Conservation (phyloP, 2,113 vertebrate species). For the Nothocercus julius region DNA sequence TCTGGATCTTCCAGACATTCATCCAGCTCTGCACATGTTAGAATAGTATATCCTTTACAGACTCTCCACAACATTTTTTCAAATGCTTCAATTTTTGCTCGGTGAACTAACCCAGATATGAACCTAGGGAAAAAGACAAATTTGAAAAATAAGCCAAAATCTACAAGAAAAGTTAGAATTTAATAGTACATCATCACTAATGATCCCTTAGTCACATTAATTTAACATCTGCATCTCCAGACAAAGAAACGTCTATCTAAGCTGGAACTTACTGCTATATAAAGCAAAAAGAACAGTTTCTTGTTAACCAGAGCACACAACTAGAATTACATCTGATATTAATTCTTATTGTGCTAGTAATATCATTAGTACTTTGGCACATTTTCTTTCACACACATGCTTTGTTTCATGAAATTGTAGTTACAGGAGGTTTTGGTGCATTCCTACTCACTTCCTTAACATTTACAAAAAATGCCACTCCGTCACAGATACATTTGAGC, state of each 20-base stretch:
- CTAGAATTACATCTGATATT: not conserved
- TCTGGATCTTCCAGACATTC: conserved; percentile 88
- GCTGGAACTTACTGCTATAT: not conserved
- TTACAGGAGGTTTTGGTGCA: not conserved
- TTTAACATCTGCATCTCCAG: not conserved
- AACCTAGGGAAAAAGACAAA: conserved; percentile 77
- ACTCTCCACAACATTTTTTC: conserved; percentile 96
- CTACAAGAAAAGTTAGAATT: not conserved
- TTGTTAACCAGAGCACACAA: not conserved
- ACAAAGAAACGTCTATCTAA: not conserved
- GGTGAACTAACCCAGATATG: conserved; percentile 90
- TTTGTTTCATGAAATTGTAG: not conserved
- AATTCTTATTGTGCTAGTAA: not conserved
- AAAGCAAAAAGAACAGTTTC: not conserved
- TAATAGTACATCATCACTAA: not conserved
- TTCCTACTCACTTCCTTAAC: not conserved
- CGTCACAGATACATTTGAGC: not conserved
- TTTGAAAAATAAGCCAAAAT: not conserved
- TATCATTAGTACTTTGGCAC: not conserved
- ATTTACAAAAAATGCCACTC: not conserved
- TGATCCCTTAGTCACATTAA: not conserved
- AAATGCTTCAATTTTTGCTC: conserved; percentile 90
- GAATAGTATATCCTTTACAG: conserved; percentile 94
- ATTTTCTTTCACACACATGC: not conserved
- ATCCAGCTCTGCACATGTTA: conserved; percentile 90